These are phyloP conservation scores for Eufriesea mexicana DNA, from an alignment of 1,140 invertebrate species.

Conservation along the genomic window DNA sequence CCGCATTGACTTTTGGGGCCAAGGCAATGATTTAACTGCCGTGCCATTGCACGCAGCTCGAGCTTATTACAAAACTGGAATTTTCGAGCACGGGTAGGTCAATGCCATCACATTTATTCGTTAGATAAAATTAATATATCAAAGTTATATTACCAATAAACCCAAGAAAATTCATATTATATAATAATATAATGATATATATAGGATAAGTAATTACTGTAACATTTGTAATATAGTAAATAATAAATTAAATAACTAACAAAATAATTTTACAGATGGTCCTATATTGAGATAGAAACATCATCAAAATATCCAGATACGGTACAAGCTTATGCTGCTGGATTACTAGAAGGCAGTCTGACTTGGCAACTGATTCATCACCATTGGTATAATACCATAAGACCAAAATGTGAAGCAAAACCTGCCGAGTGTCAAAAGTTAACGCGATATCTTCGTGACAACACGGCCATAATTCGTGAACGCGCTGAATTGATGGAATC, in stretches of 20 bases:
- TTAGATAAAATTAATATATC: neutral
- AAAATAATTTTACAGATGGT: slow-evolving; percentile 85
- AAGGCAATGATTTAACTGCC: slow-evolving; percentile 86
- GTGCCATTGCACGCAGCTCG: slow-evolving; percentile 86
- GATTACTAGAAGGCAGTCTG: slow-evolving; percentile 92
- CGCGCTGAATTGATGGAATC: slow-evolving; percentile 81
- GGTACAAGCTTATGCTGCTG: slow-evolving; percentile 94
- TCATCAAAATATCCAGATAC: slow-evolving; percentile 87
- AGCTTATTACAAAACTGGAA: slow-evolving; percentile 87
- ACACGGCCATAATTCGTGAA: slow-evolving; percentile 85
- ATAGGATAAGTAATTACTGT: no score
- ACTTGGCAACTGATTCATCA: slow-evolving; percentile 92
- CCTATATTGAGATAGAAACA: slow-evolving; percentile 90
- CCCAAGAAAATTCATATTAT: neutral
- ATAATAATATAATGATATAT: neutral
- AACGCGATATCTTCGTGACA: slow-evolving; percentile 86
- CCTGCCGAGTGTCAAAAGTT: slow-evolving; percentile 88
- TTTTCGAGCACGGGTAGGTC: slow-evolving; percentile 86
- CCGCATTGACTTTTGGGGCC: slow-evolving; percentile 89
- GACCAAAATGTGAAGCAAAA: slow-evolving; percentile 86
- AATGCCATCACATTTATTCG: neutral
- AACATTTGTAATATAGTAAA: no score
- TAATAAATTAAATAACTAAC: neutral
- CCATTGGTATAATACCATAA: slow-evolving; percentile 91
- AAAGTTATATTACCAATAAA: neutral